Evolutionary conservation across 2,113 vertebrate genomes (phyloP), one percentile per base, ranked within the genome.

Genomic region (Cebidichthys violaceus): DNA sequence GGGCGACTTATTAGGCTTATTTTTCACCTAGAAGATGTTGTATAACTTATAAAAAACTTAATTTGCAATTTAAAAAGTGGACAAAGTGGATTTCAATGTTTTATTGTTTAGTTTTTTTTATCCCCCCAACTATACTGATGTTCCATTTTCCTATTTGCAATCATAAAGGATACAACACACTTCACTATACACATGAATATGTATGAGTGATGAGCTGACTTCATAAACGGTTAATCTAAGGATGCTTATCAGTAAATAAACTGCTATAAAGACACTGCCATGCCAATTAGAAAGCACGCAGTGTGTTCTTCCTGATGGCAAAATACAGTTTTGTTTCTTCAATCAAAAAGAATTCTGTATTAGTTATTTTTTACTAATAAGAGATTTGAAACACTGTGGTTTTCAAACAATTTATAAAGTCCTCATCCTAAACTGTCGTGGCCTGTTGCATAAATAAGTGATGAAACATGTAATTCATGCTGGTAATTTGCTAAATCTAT

Each of bases 401-500:
- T 69, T 52, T 17, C 31, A 29, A 60, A 43, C n/a, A 52, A 9
- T 9, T 13, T 4, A 18, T 1, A 35, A 31, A 41, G 18, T 33
- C n/a, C 1, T 54, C 39, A 41, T 10, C 4, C 41, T 33, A 18
- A 68, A n/a, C 15, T 39, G 29, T 2, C 3, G 15, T 57, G 6
- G 35, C n/a, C 39, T 27, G 22, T 35, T 18, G 22, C 18, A 6
- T 59, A 37, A 77, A 31, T 29, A 22, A 18, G 1, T 67, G 35
- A 76, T 50, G 15, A 76, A 75, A 62, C 64, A 43, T 9, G 3
- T 35, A 15, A 31, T 39, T 22, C 68, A 52, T 33, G 69, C 41
- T 15, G 27, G 10, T 50, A 45, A 33, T 41, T 59, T 61, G 43
- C 35, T 69, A 73, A 70, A 77, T 60, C 76, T 35, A 55, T 85